Evolutionary conservation across 2,888 invertebrate genomes (phyloP).

Genomic region (Scaptomyza reducta): DNA sequence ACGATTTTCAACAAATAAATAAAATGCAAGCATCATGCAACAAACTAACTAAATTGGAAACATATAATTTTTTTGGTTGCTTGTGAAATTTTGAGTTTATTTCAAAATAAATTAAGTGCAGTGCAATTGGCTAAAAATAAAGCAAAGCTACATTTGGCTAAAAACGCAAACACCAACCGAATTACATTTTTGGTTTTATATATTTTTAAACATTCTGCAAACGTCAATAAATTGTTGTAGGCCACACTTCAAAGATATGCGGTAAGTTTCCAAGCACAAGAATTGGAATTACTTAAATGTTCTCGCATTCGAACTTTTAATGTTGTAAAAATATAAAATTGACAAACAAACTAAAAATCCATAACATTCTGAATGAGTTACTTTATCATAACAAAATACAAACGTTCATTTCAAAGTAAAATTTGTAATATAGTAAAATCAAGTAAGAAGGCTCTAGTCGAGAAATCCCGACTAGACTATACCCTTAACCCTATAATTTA

Average conservation of each 20-base stretch:
- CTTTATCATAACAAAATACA: too few relatives aligned
- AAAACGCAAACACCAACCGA: conserved; percentile 15
- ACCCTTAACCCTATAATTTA: too few relatives aligned
- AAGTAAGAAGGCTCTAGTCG: too few relatives aligned
- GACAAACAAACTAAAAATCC: too few relatives aligned
- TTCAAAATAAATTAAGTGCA: conserved; percentile 39
- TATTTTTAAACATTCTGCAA: conserved; percentile 28
- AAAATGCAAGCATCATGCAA: conserved; percentile 18
- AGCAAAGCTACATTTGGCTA: conserved; percentile 7
- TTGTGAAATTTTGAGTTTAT: conserved; percentile 49
- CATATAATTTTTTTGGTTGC: conserved; percentile 52
- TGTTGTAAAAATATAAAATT: not conserved
- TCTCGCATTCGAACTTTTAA: conserved; percentile 3
- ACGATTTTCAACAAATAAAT: conserved; percentile 60
- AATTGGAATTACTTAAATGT: not conserved
- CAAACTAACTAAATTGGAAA: conserved; percentile 57
- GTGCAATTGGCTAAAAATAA: conserved; percentile 45
- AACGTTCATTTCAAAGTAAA: too few relatives aligned
- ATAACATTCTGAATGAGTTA: too few relatives aligned
- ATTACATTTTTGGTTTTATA: conserved; percentile 25
- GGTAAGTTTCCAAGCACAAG: conserved; percentile 40
- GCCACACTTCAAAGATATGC: conserved; percentile 23
- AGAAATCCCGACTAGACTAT: too few relatives aligned
- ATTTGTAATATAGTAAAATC: too few relatives aligned
- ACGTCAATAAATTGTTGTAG: conserved; percentile 37